Evolutionary conservation across 2,888 invertebrate species (phyloP), one percentile per base, ranked within the genome.

Genomic region (Gisinianus flammeolus): DNA sequence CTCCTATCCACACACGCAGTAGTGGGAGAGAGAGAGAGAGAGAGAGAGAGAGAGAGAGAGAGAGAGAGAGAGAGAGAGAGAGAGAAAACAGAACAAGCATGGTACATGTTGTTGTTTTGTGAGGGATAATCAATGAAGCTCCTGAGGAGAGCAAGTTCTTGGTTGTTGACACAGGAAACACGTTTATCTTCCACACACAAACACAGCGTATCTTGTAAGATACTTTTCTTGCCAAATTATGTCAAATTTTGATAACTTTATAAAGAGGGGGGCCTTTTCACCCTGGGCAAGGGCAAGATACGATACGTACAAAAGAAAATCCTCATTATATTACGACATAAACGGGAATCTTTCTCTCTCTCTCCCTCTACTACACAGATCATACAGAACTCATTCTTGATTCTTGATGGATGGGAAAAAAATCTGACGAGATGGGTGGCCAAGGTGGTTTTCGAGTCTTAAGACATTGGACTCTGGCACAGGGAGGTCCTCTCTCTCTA

Each of bases 371-470:
- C 19, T 4, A 44, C 6, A 6, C 22, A n/a, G 8, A 58, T 8
- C 56, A 58, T n/a, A 62, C 24, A 26, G 16, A 26, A 28, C 24
- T 26, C 62, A 62, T 24, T 62, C 62, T 44, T 44, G 44, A 44
- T 44, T 62, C 62, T 62, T 62, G 62, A 62, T 26, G 62, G 22
- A 68, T 35, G 68, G 24, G 44, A 44, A 44, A 68, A 68, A 73
- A 73, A 62, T 28, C 62, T 22, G 73, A 73, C 73, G 33, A 73
- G 73, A 73, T 73, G 73, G 73, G 73, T 73, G 73, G 73, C 73
- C 73, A 73, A 71, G 56, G 56, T 56, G 54, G 54, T 70, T 28
- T 54, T n/a, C n/a, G n/a, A n/a, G n/a, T n/a, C n/a, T 71, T 71
- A 71, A 71, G 56, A 71, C 71, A 71, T 54, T 56, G 56, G 71